Percentiles rank a stretch among this genome's conserved stretches.
Evolutionary conservation across 2,113 vertebrate genomes (phyloP).

Genomic region (Myodes glareolus): DNA sequence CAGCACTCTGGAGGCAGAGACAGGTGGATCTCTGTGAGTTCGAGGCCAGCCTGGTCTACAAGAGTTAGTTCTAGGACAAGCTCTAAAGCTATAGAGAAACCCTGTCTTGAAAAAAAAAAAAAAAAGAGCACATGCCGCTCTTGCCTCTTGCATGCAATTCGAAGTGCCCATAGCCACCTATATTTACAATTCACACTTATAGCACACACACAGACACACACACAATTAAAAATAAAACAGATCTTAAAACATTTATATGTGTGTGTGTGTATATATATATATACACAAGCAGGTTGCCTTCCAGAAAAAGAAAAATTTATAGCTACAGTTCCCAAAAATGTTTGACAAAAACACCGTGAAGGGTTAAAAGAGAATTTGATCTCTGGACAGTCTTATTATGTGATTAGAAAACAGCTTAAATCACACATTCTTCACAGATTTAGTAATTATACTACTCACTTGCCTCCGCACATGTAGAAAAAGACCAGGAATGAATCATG

Average conservation of each 20-base stretch:
- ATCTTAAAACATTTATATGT: background rate
- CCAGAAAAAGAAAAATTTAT: background rate
- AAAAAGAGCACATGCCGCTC: background rate
- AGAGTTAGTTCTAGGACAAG: no score
- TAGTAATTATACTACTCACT: background rate
- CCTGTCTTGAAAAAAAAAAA: no score
- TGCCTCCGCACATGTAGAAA: background rate
- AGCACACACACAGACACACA: background rate
- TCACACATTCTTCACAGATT: constrained; percentile 48
- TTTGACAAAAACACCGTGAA: background rate
- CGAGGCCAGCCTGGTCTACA: no score
- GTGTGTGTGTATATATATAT: background rate
- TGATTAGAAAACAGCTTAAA: background rate
- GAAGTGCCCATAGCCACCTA: background rate
- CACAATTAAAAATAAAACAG: background rate
- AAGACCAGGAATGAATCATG: background rate
- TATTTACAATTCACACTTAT: background rate
- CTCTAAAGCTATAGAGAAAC: no score
- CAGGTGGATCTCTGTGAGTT: no score
- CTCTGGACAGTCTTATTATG: background rate
- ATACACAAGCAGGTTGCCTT: background rate
- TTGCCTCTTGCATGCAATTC: background rate
- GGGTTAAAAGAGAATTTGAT: background rate
- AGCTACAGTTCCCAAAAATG: background rate
- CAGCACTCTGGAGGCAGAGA: no score